Evolutionary conservation across 2,113 vertebrate genomes (phyloP).

Genomic region (Mus spicilegus): DNA sequence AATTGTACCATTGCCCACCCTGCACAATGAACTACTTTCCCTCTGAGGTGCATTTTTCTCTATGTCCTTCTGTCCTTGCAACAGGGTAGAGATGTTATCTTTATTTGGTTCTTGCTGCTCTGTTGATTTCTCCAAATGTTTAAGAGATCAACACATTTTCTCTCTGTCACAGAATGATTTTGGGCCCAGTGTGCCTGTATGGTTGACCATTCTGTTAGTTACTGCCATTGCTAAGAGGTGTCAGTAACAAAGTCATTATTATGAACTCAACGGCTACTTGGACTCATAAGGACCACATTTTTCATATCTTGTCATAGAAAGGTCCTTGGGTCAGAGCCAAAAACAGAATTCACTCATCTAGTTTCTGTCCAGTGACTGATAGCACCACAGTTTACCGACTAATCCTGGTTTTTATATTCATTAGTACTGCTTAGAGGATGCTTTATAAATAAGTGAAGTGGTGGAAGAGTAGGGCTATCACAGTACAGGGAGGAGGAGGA

Average conservation of each 20-base stretch:
- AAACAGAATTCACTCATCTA: conserved; percentile 46
- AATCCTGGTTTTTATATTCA: background rate
- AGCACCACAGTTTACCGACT: background rate
- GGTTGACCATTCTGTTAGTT: conserved; percentile 53
- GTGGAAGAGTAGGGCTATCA: background rate
- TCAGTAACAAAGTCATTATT: background rate
- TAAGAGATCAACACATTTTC: conserved; percentile 1
- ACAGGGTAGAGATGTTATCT: background rate
- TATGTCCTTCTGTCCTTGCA: background rate
- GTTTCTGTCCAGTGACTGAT: conserved; percentile 60
- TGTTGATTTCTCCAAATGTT: conserved; percentile 66
- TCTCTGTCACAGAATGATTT: conserved; percentile 15
- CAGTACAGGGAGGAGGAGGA: background rate
- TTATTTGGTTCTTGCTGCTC: conserved; percentile 36
- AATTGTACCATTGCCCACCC: background rate
- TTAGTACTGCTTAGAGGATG: background rate
- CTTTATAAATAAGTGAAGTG: background rate
- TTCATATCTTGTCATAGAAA: conserved; percentile 42
- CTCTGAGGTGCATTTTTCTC: background rate
- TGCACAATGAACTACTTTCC: background rate
- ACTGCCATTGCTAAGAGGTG: background rate
- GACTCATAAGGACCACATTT: background rate
- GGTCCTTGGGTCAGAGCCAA: conserved; percentile 56
- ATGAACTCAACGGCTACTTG: background rate
- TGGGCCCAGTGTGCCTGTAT: background rate